These are phyloP conservation scores for Salminus brasiliensis DNA, from an alignment of 2,113 vertebrate species.

Conservation along the genomic window DNA sequence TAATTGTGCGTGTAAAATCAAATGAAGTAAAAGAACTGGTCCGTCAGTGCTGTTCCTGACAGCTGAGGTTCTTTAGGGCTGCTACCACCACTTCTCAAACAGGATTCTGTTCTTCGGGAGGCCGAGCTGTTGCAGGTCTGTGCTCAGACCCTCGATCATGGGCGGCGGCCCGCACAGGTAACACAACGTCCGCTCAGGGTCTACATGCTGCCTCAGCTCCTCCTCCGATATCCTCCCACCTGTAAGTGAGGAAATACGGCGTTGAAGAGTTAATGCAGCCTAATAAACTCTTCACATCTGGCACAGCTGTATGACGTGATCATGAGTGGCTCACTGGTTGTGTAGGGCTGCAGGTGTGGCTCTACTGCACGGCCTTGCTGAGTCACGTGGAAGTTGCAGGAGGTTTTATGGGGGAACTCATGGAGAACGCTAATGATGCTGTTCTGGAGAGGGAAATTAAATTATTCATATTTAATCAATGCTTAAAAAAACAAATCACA, in stretches of 20 bases:
- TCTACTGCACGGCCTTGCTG: conserved; percentile 80
- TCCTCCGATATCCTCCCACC: conserved; percentile 85
- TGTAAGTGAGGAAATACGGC: conserved; percentile 61
- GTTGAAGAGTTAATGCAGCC: conserved; percentile 34
- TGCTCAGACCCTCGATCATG: conserved; percentile 89
- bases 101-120: conserved; percentile 81
- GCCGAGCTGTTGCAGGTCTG: conserved; percentile 75
- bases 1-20: conserved; percentile 17
- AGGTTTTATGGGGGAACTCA: conserved; percentile 82
- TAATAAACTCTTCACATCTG: not conserved
- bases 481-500: not conserved
- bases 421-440: conserved; percentile 77
- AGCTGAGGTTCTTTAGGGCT: not conserved
- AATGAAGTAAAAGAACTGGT: conserved; percentile 6
- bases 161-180: conserved; percentile 95
- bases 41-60: not conserved
- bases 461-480: no score
- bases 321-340: conserved; percentile 77
- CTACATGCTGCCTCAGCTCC: conserved; percentile 76
- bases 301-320: not conserved
- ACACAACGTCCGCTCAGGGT: conserved; percentile 83
- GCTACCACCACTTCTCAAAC: conserved; percentile 98
- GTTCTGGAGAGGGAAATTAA: conserved; percentile 63
- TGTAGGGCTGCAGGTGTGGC: conserved; percentile 77
- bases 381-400: conserved; percentile 87